These are phyloP conservation scores for Chaetophractus vellerosus DNA, from an alignment of 2,797 vertebrate genomes.

Conservation along the genomic window DNA sequence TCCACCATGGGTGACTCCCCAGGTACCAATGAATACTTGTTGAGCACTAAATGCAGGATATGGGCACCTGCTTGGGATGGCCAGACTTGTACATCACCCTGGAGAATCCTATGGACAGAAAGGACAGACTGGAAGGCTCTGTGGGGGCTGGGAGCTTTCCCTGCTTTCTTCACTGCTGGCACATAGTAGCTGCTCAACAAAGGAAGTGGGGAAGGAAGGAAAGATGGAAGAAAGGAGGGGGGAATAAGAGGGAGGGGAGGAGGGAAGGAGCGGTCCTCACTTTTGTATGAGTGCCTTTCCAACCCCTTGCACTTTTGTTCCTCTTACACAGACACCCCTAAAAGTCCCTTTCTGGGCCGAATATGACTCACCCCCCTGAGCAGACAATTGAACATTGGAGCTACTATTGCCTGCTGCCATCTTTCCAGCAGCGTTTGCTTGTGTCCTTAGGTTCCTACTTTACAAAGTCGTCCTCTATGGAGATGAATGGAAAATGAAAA, in stretches of 20 bases:
- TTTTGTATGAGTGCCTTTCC: background rate
- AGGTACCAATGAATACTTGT: background rate
- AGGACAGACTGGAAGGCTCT: no score
- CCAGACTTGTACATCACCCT: background rate
- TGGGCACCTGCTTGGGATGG: background rate
- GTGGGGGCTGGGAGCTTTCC: rapidly evolving
- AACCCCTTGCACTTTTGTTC: background rate
- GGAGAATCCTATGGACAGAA: background rate
- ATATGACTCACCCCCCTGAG: background rate
- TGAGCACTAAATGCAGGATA: background rate
- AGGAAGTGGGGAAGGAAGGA: background rate
- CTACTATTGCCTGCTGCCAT: background rate
- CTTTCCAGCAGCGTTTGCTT: rapidly evolving
- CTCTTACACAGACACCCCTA: background rate
- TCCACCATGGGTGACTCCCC: background rate
- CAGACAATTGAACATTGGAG: rapidly evolving
- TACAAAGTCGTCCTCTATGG: rapidly evolving
- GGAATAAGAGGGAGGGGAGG: background rate
- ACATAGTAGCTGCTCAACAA: no score
- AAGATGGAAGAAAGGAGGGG: background rate
- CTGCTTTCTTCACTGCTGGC: no score
- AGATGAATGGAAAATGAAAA: background rate
- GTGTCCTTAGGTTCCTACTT: background rate
- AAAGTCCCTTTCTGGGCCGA: background rate
- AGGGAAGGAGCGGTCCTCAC: no score